These are phyloP conservation scores for Oxycera nigricornis DNA, from an alignment of 2,888 invertebrate species.

Conservation along the genomic window DNA sequence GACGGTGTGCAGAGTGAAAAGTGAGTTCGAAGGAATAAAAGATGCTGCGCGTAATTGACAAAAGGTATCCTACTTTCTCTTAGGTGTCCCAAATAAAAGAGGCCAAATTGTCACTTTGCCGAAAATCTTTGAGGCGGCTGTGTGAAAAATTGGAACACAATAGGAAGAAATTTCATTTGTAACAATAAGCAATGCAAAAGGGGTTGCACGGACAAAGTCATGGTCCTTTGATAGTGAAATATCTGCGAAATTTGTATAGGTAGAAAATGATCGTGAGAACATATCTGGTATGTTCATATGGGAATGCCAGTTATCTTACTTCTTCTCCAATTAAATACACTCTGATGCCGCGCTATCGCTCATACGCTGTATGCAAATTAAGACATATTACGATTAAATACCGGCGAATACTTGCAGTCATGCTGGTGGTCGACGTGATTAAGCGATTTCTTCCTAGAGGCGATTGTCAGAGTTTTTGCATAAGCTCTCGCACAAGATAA, in stretches of 20 bases:
- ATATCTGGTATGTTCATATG: not conserved
- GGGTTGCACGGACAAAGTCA: not conserved
- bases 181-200: slow-evolving; percentile 7
- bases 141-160: slow-evolving; percentile 11
- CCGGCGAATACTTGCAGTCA: not conserved
- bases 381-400: slow-evolving; percentile 13
- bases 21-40: slow-evolving; percentile 26
- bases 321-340: not conserved
- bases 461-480: slow-evolving; percentile 29
- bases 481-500: slow-evolving; percentile 15
- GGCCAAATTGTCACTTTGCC: slow-evolving; percentile 17
- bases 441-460: slow-evolving; percentile 32
- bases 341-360: not conserved
- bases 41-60: not conserved
- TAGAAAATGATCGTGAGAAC: not conserved
- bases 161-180: not conserved
- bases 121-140: not conserved
- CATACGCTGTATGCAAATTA: not conserved
- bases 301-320: not conserved
- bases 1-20: slow-evolving; percentile 25
- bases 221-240: not conserved
- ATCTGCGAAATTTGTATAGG: not conserved
- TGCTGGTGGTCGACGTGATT: slow-evolving; percentile 27
- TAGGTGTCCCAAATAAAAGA: not conserved
- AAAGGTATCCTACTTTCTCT: slow-evolving; percentile 33